Percentiles rank a stretch among this genome's conserved stretches.
These are phyloP conservation scores for Isurus oxyrinchus DNA, from an alignment of 2,113 vertebrate species.

Conservation along the genomic window DNA sequence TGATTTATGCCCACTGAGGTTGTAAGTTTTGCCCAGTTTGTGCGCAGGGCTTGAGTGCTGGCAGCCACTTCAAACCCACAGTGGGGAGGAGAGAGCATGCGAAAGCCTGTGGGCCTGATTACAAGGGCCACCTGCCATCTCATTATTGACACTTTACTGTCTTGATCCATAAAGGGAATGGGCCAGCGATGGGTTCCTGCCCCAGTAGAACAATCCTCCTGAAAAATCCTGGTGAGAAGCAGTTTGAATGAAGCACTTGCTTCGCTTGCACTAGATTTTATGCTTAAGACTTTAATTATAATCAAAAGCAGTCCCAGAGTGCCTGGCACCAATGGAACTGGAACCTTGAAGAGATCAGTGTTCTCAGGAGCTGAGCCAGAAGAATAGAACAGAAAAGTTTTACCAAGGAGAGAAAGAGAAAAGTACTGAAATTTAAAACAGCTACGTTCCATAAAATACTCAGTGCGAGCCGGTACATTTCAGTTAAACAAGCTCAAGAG, in stretches of 20 bases:
- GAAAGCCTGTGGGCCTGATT: background rate
- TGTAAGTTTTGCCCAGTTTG: background rate
- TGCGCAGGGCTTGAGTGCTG: background rate
- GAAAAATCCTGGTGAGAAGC: background rate
- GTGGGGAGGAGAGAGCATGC: background rate
- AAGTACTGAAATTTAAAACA: background rate
- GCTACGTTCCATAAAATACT: background rate
- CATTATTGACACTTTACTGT: background rate
- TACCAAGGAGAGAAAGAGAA: background rate
- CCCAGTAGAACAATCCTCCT: background rate
- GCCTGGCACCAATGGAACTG: background rate
- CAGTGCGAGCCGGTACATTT: background rate
- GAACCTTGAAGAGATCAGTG: background rate
- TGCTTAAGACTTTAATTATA: constrained; percentile 8
- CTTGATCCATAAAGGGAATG: background rate
- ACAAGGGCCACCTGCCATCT: background rate
- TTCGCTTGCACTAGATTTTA: background rate
- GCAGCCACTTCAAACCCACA: background rate
- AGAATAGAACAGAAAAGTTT: background rate
- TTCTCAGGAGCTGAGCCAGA: background rate
- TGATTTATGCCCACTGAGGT: background rate
- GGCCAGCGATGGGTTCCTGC: background rate
- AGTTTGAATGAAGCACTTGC: background rate
- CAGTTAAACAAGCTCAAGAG: background rate
- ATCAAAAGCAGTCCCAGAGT: background rate